These are phyloP conservation scores for Ophion slaviceki DNA, from an alignment of 2,888 invertebrate species.

Conservation along the genomic window DNA sequence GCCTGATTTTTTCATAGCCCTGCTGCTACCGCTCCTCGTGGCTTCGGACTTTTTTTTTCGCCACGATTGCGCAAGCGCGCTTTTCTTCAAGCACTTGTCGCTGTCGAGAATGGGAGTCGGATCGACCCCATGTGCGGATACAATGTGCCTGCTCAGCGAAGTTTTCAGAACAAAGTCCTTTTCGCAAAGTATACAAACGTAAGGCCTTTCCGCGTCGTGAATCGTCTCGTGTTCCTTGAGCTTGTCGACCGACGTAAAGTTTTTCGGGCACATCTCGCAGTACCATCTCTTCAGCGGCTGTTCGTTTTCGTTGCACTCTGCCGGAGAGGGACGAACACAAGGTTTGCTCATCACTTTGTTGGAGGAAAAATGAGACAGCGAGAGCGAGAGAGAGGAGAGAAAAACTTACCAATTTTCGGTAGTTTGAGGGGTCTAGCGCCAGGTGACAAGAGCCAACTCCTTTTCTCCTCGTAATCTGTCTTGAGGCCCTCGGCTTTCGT, in stretches of 20 bases:
- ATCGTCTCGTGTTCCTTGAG: constrained; percentile 79
- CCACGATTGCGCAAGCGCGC: constrained; percentile 68
- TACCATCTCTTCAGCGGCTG: constrained; percentile 77
- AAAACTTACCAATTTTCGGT: constrained; percentile 79
- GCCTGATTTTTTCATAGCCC: background rate
- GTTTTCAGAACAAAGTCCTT: constrained; percentile 83
- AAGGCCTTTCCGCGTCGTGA: constrained; percentile 81
- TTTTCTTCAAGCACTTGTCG: constrained; percentile 78
- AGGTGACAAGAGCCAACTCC: constrained; percentile 67
- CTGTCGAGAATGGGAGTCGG: constrained; percentile 81
- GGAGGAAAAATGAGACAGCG: constrained; percentile 3
- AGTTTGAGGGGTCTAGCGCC: constrained; percentile 81
- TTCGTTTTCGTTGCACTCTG: constrained; percentile 68
- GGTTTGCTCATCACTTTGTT: background rate
- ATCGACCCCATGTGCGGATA: constrained; percentile 85
- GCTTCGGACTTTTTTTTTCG: constrained; percentile 65
- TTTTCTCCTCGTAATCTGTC: constrained; percentile 78
- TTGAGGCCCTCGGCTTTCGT: constrained; percentile 78
- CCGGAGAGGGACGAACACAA: background rate
- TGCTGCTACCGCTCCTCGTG: background rate
- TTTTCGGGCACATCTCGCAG: constrained; percentile 79
- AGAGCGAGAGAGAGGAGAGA: constrained; percentile 44
- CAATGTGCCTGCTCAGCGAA: constrained; percentile 84
- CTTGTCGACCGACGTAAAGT: constrained; percentile 76
- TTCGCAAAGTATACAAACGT: constrained; percentile 85